These are phyloP conservation scores for Villa cingulata DNA, from an alignment of 2,888 invertebrate species.

Conservation along the genomic window DNA sequence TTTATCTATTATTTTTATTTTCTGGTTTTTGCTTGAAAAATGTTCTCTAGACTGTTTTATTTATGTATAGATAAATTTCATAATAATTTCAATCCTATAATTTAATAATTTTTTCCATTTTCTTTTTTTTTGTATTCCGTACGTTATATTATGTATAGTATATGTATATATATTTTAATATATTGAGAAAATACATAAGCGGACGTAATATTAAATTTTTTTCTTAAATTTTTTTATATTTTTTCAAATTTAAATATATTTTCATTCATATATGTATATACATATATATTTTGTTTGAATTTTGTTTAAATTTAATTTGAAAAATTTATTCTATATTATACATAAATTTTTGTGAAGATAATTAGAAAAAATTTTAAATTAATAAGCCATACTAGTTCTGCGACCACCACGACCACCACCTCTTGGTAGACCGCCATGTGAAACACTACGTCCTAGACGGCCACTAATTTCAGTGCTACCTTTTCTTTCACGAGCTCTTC, in stretches of 20 bases:
- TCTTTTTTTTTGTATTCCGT: too few relatives aligned
- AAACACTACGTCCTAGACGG: constrained; percentile 31
- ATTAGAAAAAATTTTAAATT: constrained; percentile 10
- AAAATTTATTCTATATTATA: not conserved
- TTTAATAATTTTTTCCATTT: too few relatives aligned
- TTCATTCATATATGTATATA: not conserved
- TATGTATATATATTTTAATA: too few relatives aligned
- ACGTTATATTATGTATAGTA: too few relatives aligned
- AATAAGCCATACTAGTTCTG: constrained; percentile 35
- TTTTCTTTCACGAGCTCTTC: constrained; percentile 32
- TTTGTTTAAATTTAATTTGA: not conserved
- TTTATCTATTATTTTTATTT: too few relatives aligned
- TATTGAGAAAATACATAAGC: constrained; percentile 3
- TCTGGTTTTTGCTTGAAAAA: too few relatives aligned
- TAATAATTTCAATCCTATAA: too few relatives aligned
- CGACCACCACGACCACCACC: constrained; percentile 27
- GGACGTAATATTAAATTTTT: constrained; percentile 3
- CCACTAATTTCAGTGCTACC: constrained; percentile 28
- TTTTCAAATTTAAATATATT: not conserved
- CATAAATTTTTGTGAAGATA: constrained; percentile 8
- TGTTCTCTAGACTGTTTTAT: too few relatives aligned
- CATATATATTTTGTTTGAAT: constrained; percentile 2
- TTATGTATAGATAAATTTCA: too few relatives aligned
- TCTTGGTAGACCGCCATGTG: constrained; percentile 30
- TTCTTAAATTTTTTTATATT: not conserved